A percentile compares a stretch with the other conserved stretches of the same genome.
These are phyloP conservation scores for Siphamia tubifer DNA, from an alignment of 2,113 vertebrate species.

Conservation along the genomic window DNA sequence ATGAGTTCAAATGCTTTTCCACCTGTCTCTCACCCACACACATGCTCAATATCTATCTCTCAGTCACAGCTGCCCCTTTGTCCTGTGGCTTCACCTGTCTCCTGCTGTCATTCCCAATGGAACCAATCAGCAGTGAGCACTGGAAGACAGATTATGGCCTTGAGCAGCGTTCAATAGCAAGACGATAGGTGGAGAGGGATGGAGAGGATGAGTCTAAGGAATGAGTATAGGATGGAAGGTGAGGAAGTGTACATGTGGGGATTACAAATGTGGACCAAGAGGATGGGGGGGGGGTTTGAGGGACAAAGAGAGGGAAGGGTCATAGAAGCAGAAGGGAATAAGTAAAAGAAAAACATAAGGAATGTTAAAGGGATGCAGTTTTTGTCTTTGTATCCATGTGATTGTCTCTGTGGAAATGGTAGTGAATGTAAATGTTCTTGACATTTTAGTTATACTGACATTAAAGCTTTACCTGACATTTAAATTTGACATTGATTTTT, in stretches of 20 bases:
- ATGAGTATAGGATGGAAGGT: not conserved
- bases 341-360: not conserved
- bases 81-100: constrained; percentile 38
- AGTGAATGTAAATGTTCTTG: constrained; percentile 23
- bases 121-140: constrained; percentile 48
- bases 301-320: not conserved
- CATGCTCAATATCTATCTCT: not conserved
- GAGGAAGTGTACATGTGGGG: not conserved
- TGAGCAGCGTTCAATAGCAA: constrained; percentile 13
- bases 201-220: not conserved
- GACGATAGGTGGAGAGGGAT: not conserved
- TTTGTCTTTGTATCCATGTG: not conserved
- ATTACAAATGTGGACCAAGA: constrained; percentile 23
- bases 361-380: not conserved
- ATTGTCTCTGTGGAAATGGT: not conserved
- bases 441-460: constrained; percentile 41
- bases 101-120: constrained; percentile 39
- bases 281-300: not conserved
- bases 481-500: constrained; percentile 39
- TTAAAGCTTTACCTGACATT: constrained; percentile 50
- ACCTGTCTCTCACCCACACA: not conserved
- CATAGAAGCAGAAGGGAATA: not conserved
- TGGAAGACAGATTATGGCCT: constrained; percentile 40
- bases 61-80: constrained; percentile 12
- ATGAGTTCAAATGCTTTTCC: not conserved